Evolutionary conservation across 2,797 vertebrate genomes (phyloP).

Genomic region (Monodelphis domestica): DNA sequence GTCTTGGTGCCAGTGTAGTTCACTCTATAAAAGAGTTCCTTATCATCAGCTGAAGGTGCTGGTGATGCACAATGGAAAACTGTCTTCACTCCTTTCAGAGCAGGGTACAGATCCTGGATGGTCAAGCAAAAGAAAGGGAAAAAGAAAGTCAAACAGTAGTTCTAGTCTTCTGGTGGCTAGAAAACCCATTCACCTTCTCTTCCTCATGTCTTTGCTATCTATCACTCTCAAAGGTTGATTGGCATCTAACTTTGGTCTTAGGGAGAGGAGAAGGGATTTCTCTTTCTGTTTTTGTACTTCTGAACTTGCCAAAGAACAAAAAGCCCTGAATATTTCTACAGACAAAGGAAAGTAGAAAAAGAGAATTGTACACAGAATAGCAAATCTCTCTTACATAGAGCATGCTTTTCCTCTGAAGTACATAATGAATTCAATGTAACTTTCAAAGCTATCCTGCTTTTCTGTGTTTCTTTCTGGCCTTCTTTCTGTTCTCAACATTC

Average conservation of each 20-base stretch:
- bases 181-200: slow-evolving; percentile 27
- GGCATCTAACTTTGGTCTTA: background rate
- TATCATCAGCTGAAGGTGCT: slow-evolving; percentile 91
- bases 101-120: slow-evolving; percentile 90
- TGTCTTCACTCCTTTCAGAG: slow-evolving; percentile 89
- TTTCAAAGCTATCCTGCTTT: background rate
- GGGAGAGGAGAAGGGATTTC: background rate
- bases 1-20: slow-evolving; percentile 92
- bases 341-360: background rate
- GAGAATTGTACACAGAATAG: background rate
- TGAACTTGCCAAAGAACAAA: background rate
- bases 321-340: background rate
- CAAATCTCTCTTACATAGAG: background rate
- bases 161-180: background rate
- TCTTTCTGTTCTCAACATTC: background rate
- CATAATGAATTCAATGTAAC: background rate
- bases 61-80: slow-evolving; percentile 98
- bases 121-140: slow-evolving; percentile 51
- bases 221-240: background rate
- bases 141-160: background rate
- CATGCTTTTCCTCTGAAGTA: background rate
- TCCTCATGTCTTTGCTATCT: background rate
- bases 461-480: background rate
- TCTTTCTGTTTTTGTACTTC: background rate
- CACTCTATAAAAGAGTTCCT: slow-evolving; percentile 92